Base-by-base conservation (phyloP, 2,888 invertebrate species). In the Drosophila rellima region DNA sequence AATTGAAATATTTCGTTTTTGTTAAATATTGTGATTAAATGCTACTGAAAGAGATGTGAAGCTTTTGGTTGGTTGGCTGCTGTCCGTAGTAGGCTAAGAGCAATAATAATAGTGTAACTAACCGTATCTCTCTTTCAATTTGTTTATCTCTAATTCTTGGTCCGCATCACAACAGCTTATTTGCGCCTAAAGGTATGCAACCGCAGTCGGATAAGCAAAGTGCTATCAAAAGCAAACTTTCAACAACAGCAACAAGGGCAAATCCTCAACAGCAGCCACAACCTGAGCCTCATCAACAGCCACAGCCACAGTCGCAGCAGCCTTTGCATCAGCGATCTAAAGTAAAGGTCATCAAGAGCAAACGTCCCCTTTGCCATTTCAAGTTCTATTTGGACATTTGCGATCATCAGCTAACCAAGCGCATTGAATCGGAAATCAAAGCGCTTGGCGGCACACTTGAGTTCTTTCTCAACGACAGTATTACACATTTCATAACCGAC, bases 311-410 rank as follows among this genome's bases (percentile, higher is more conserved):
- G 61, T 74, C 74, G 55, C 73, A 72, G 57, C 80, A 75, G 57
- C 76, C 78, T 42, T 81, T 52, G 74, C 85, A 89, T 74, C 70
- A 70, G 52, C 73, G 83, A 54, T 51, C 79, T 48, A 89, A 88
- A 86, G 83, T 90, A 82, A 91, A 91, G 88, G 86, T 92, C 80
- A 90, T 93, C 78, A 94, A 93, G 84, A 93, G 93, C 78, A 92
- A 93, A 62, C 94, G 94, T 89, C 94, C 94, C 52, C 91, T 96
- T 91, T 94, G 94, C 86, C 94, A 95, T 92, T 95, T 95, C 90
- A 95, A 94, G 91, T 96, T 96, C 93, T 96, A 96, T 92, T 94
- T 96, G 94, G 96, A 96, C 91, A 94, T 96, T 85, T 95, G 95
- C 93, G 96, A 95, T 89, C 94, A 95, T 93, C 94, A 94, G 80